A percentile compares a stretch with the other conserved stretches of the same genome.
These are phyloP conservation scores for Cosmia pyralina DNA, from an alignment of 2,888 invertebrate species.

Conservation along the genomic window DNA sequence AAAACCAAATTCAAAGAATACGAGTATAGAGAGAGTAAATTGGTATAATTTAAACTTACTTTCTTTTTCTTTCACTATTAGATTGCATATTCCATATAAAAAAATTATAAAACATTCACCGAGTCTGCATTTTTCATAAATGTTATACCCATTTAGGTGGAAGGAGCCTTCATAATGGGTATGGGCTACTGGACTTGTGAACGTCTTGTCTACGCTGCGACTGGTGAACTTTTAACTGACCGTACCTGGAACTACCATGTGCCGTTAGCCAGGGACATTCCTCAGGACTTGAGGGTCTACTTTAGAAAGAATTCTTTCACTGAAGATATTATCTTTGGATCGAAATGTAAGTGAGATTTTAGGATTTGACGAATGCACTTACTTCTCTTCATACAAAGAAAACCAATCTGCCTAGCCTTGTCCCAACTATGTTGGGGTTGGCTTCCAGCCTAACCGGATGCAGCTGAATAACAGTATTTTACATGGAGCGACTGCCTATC, in stretches of 20 bases:
- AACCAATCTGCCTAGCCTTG: too few relatives aligned
- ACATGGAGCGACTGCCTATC: too few relatives aligned
- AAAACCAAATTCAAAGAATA: background rate
- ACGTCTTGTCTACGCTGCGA: slow-evolving; percentile 91
- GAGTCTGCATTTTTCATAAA: background rate
- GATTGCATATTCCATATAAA: background rate
- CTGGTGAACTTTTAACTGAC: slow-evolving; percentile 92
- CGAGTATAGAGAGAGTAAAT: too few relatives aligned
- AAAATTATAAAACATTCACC: too few relatives aligned
- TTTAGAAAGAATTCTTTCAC: slow-evolving; percentile 91
- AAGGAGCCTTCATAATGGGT: slow-evolving; percentile 94
- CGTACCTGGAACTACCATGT: slow-evolving; percentile 95
- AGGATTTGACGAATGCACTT: background rate
- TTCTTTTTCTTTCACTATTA: background rate
- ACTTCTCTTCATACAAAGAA: background rate
- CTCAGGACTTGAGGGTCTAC: slow-evolving; percentile 92
- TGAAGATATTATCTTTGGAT: slow-evolving; percentile 90
- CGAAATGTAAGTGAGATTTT: slow-evolving; percentile 91
- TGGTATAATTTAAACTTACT: background rate
- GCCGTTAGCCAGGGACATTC: slow-evolving; percentile 93
- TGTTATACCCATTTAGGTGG: slow-evolving; percentile 80
- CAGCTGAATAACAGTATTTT: too few relatives aligned
- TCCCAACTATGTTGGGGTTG: too few relatives aligned
- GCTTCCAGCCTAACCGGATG: too few relatives aligned
- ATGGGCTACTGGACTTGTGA: slow-evolving; percentile 94